phyloP scores from a whole-genome alignment of 2,888 invertebrate species.

The Drosophila lacicola region DNA sequence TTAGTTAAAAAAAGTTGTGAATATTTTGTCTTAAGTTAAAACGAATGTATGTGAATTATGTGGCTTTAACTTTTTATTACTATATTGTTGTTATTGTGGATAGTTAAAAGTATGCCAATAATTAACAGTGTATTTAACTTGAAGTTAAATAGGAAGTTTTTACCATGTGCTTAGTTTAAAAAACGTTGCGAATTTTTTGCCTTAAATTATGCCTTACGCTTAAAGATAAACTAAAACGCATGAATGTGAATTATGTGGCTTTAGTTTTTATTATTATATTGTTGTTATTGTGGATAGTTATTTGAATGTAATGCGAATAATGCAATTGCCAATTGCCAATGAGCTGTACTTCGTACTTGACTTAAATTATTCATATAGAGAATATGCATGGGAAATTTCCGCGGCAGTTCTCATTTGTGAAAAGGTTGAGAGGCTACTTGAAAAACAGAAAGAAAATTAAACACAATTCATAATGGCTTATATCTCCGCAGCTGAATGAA shows the following conservation, averaged over 20 bases:
- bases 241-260: slow-evolving; percentile 16
- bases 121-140: too few relatives aligned
- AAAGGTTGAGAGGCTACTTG: slow-evolving; percentile 9
- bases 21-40: not conserved
- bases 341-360: slow-evolving; percentile 27
- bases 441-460: not conserved
- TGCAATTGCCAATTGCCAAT: slow-evolving; percentile 10
- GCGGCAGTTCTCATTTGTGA: slow-evolving; percentile 14
- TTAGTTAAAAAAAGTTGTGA: not conserved
- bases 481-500: not conserved
- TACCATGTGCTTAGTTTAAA: too few relatives aligned
- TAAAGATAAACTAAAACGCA: not conserved
- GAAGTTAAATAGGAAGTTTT: too few relatives aligned
- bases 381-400: slow-evolving; percentile 41
- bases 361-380: slow-evolving; percentile 39
- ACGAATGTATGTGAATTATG: slow-evolving; percentile 16
- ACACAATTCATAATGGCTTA: not conserved
- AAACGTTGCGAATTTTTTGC: not conserved
- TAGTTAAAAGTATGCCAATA: too few relatives aligned
- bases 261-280: not conserved
- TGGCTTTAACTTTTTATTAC: not conserved
- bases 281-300: slow-evolving; percentile 2
- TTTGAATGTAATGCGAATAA: slow-evolving; percentile 1
- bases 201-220: not conserved
- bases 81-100: slow-evolving; percentile 6